A percentile compares a stretch with the other conserved stretches of the same genome.
phyloP scores from a whole-genome alignment of 2,888 invertebrate genomes.

The Eristalis tenax region DNA sequence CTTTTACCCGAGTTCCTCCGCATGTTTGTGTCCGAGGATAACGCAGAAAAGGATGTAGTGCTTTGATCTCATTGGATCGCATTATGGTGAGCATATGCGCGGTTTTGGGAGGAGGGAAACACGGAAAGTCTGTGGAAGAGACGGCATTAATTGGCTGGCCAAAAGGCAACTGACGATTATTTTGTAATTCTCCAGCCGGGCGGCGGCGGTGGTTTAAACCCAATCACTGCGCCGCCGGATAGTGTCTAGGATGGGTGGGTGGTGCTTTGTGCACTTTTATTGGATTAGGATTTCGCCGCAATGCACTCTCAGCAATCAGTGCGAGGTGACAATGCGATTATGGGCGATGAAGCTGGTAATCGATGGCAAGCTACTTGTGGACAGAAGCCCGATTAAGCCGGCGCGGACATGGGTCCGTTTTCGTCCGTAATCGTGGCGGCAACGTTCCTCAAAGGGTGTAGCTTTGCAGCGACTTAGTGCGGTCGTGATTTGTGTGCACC shows the following conservation, averaged over 20 bases:
- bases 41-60: constrained; percentile 50
- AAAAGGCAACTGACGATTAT: constrained; percentile 37
- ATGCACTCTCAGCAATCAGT: constrained; percentile 50
- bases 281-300: constrained; percentile 47
- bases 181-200: constrained; percentile 44
- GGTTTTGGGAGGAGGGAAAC: background rate
- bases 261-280: constrained; percentile 50
- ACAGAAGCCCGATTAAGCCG: background rate
- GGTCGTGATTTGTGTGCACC: background rate
- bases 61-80: constrained; percentile 27
- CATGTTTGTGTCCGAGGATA: constrained; percentile 37
- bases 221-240: constrained; percentile 39
- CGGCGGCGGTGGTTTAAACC: constrained; percentile 35
- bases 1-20: background rate
- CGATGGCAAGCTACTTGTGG: constrained; percentile 9
- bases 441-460: background rate
- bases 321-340: constrained; percentile 22
- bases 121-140: constrained; percentile 14
- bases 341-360: constrained; percentile 17
- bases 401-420: background rate
- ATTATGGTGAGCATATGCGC: constrained; percentile 22
- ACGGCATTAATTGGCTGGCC: constrained; percentile 55
- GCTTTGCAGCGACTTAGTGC: background rate
- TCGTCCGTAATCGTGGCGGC: background rate
- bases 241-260: constrained; percentile 3